Evolutionary conservation across 2,113 vertebrate genomes (phyloP).

Genomic region (Chloebia gouldiae): DNA sequence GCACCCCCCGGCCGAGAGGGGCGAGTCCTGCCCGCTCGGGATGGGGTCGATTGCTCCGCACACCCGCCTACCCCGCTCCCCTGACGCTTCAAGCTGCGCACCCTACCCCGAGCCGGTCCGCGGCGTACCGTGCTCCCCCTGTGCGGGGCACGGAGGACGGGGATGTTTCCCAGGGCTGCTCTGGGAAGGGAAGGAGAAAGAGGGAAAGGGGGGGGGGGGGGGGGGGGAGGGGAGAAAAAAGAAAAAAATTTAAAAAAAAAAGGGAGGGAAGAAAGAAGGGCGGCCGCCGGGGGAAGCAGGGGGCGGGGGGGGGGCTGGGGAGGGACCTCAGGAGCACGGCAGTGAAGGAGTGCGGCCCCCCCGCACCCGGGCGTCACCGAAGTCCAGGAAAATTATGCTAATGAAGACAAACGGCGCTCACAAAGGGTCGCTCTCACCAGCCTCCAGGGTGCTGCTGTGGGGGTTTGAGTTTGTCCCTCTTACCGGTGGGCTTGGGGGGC

Average conservation of each 20-base stretch:
- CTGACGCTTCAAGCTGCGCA: constrained; percentile 50
- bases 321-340: constrained; percentile 75
- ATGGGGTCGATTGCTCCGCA: constrained; percentile 50
- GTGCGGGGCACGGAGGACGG: constrained; percentile 73
- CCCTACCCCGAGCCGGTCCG: constrained; percentile 76
- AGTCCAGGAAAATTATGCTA: constrained; percentile 98
- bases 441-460: constrained; percentile 11
- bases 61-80: constrained; percentile 8
- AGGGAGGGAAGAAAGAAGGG: constrained; percentile 57
- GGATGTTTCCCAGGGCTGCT: constrained; percentile 87
- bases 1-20: constrained; percentile 48
- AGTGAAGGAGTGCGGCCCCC: constrained; percentile 78
- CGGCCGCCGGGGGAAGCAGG: constrained; percentile 78
- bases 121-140: constrained; percentile 65
- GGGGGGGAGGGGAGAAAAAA: neutral
- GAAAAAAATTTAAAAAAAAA: neutral
- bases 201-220: constrained; percentile 62
- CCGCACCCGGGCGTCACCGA: constrained; percentile 86
- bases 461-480: constrained; percentile 14
- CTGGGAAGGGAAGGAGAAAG: constrained; percentile 67
- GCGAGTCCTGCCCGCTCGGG: neutral
- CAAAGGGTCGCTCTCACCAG: constrained; percentile 79
- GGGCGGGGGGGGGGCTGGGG: constrained; percentile 65
- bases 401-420: constrained; percentile 82
- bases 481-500: neutral